Percentiles rank a stretch among this genome's conserved stretches.
phyloP scores from a whole-genome alignment of 2,113 vertebrate species.

The Hippocampus guttulatus region DNA sequence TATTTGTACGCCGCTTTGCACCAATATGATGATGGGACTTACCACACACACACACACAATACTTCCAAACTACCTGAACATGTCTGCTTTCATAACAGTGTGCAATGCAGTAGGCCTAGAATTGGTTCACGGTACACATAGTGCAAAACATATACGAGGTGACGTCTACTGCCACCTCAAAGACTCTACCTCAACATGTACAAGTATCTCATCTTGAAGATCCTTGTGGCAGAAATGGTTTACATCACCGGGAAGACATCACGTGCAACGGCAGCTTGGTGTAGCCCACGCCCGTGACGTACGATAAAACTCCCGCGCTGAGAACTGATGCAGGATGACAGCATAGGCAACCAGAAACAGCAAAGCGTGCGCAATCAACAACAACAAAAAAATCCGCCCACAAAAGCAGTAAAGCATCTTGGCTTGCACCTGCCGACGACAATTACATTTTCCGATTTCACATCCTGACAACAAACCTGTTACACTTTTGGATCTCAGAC shows the following conservation, averaged over 20 bases:
- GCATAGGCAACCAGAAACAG: slow-evolving; percentile 53
- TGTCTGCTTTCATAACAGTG: not conserved
- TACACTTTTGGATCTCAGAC: not conserved
- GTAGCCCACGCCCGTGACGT: slow-evolving; percentile 47
- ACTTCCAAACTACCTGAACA: no score
- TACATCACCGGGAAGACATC: slow-evolving; percentile 54
- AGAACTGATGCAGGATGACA: slow-evolving; percentile 65
- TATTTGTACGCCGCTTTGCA: no score
- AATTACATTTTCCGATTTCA: not conserved
- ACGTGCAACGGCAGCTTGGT: slow-evolving; percentile 56
- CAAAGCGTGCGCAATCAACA: slow-evolving; percentile 38
- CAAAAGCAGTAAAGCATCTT: not conserved
- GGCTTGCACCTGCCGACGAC: not conserved
- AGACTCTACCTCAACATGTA: slow-evolving; percentile 37
- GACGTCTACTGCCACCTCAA: slow-evolving; percentile 26
- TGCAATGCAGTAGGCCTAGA: not conserved
- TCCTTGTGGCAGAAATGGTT: slow-evolving; percentile 62
- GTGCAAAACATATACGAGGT: slow-evolving; percentile 24
- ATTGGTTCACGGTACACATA: not conserved
- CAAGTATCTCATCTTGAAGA: slow-evolving; percentile 58
- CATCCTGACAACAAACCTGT: not conserved
- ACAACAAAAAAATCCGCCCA: not conserved
- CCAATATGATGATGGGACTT: no score
- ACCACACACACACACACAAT: no score
- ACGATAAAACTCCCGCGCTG: slow-evolving; percentile 54